Evolutionary conservation across 2,888 invertebrate genomes (phyloP), one percentile per base, ranked within the genome.

Genomic region (Ophraella communa): DNA sequence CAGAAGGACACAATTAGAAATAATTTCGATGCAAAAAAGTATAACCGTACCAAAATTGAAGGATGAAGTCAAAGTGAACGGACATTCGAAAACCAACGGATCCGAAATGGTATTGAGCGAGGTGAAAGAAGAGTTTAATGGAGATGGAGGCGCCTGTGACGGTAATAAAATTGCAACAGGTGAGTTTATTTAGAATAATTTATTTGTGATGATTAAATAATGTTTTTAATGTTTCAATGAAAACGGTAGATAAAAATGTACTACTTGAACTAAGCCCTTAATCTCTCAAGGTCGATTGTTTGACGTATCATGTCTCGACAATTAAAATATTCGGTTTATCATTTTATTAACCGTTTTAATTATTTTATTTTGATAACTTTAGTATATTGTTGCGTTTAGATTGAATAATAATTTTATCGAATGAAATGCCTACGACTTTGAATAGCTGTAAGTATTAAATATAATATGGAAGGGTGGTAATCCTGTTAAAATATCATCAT

Each of bases 11-110:
- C 62, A 53, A 18, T 17, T 56, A 11, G 66, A 71, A 18, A 65
- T 71, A 11, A 65, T 51, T 33, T 54, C 64, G 2, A 75, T 81
- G 72, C 79, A 75, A 63, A 83, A 82, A 68, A 81, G 81, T 72
- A 73, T 71, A 45, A 82, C 82, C 27, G 72, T 80, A 63, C 82
- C 82, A 57, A 75, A 74, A 44, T 67, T 82, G 56, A 80, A 76
- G 57, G 80, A 80, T 23, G 77, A 77, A 51, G 71, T 62, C 5
- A 75, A 76, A 66, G 69, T 77, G 30, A 80, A 79, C 58, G 80
- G 79, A 20, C 76, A 78, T 72, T 66, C 61, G 8, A 74, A 74
- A 62, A 60, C 73, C 20, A 77, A 75, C 53, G 77, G 76, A 30
- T 64, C 52, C 5, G 67, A 66, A 53, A 70, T 65, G 45, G 62